Evolutionary conservation across 2,888 invertebrate genomes (phyloP), one percentile per base, ranked within the genome.

Genomic region (Elegia similella): DNA sequence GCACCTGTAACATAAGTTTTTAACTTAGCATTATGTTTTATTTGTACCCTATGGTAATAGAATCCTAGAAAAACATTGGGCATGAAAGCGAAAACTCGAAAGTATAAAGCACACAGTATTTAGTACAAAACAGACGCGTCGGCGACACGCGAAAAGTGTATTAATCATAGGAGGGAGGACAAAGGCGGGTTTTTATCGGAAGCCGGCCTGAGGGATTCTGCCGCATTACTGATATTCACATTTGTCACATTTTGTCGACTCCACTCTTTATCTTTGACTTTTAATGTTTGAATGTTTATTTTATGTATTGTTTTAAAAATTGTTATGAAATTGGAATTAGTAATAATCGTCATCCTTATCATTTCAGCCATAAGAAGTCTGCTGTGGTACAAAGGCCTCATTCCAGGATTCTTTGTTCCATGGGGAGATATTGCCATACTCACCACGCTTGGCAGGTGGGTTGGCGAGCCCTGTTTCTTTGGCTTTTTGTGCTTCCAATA

Each of bases 91-190:
- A 47, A n/a, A 47, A 30, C 7, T 52, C 6, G 1, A 12, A 12
- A 52, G 34, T 29, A 42, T 17, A 55, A 43, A 43, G 43, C 46
- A 32, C 23, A 29, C 30, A 48, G 30, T 5, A 44, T 54, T 54
- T 54, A 53, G 42, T 53, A 55, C 38, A 55, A 56, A 34, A 47
- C 56, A 56, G 48, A 55, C 54, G 59, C 58, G 62, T 64, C 66
- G 57, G 60, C 48, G 52, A 62, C 67, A 69, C 66, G 67, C 66
- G 64, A 65, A 63, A 58, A 65, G 59, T 67, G 64, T 66, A 69
- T 69, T 69, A 67, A 69, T 69, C 69, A 69, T 65, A 61, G 56
- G 56, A 59, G 60, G 59, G 48, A 61, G 62, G 62, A 63, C 63
- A 64, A 64, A 62, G 59, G 62, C 53, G 62, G 62, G 64, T 67